phyloP scores from a whole-genome alignment of 2,797 vertebrate genomes.

The Acridotheres tristis region DNA sequence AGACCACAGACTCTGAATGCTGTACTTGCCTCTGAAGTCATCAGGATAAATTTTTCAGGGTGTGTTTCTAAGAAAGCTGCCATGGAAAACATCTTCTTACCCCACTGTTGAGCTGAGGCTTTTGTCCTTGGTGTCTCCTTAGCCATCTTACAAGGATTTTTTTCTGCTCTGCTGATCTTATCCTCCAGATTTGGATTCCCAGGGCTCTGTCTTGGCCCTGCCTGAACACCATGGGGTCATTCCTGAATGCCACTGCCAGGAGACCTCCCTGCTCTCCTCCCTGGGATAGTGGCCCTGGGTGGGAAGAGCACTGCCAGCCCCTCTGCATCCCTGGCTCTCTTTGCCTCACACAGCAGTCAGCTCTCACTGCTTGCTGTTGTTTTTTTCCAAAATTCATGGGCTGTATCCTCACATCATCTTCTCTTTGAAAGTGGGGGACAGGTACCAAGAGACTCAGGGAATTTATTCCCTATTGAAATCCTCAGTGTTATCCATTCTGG shows the following conservation, averaged over 20 bases:
- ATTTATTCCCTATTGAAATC: not conserved
- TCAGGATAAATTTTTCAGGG: not conserved
- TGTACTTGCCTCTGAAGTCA: not conserved
- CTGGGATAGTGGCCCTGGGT: not conserved
- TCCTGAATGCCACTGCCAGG: not conserved
- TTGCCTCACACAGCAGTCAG: not conserved
- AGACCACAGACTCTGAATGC: not conserved
- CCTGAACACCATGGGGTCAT: too few species aligned
- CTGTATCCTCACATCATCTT: not conserved
- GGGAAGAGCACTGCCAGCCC: not conserved
- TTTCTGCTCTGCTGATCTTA: not conserved
- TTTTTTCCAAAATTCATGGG: not conserved
- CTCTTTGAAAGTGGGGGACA: not conserved
- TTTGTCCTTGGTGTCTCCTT: not conserved
- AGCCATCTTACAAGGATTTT: not conserved
- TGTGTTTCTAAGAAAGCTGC: not conserved
- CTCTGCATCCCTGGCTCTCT: not conserved
- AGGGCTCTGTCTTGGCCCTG: too few species aligned
- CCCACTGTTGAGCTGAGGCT: fast-evolving
- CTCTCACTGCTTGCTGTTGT: not conserved
- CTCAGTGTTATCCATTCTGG: not conserved
- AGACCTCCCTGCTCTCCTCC: not conserved
- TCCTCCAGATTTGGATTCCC: not conserved
- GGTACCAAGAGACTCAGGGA: not conserved
- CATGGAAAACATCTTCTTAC: not conserved